A percentile compares a stretch with the other conserved stretches of the same genome.
Evolutionary conservation across 2,888 invertebrate genomes (phyloP).

Genomic region (Pecten maximus): DNA sequence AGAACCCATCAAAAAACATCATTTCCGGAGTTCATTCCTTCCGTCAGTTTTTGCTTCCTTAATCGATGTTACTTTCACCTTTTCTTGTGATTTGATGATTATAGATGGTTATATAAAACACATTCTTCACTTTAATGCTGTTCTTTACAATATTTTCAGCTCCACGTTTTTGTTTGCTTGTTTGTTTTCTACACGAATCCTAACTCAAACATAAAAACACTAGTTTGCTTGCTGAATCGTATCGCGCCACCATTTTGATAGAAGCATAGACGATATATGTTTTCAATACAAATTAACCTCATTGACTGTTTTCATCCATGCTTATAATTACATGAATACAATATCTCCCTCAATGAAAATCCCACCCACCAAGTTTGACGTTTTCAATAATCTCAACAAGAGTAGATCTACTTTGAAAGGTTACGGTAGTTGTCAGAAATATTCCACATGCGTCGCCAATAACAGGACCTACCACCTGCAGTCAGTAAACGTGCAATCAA

Average conservation of each 20-base stretch:
- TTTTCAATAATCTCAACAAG: background rate
- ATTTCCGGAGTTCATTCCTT: no score
- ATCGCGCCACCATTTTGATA: background rate
- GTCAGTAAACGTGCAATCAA: slow-evolving; percentile 16
- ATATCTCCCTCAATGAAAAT: background rate
- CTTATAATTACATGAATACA: background rate
- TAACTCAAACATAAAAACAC: no score
- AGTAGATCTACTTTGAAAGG: background rate
- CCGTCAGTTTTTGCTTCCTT: no score
- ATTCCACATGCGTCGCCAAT: background rate
- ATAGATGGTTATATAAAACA: no score
- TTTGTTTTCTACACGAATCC: no score
- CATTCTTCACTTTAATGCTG: no score
- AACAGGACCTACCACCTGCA: slow-evolving; percentile 17
- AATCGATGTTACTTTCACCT: no score
- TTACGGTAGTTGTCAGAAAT: background rate
- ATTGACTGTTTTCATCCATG: slow-evolving; percentile 25
- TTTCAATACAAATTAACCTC: slow-evolving; percentile 17
- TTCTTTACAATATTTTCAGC: no score
- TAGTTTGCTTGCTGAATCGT: background rate
- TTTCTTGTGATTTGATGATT: no score
- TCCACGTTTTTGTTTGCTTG: no score
- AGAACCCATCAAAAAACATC: no score
- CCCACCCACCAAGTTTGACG: slow-evolving; percentile 7
- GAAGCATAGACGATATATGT: background rate